Base-by-base conservation (phyloP, 1,140 invertebrate genomes). In the Neomicropteryx cornuta region DNA sequence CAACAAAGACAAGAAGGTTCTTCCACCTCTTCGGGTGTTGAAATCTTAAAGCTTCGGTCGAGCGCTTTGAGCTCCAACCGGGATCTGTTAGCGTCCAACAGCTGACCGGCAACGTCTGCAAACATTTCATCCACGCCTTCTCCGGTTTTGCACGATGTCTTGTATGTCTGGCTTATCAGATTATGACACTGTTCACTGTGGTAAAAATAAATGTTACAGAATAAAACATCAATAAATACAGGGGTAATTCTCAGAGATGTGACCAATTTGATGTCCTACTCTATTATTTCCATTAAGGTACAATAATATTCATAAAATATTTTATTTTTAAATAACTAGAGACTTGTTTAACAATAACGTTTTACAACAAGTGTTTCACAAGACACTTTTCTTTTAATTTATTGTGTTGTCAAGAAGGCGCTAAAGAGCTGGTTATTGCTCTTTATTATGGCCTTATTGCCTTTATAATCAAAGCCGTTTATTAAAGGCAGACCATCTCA, bases 81-180 rank as follows among this genome's bases (percentile, higher is more conserved):
- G n/a, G 83, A 87, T 41, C 82, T 66, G 53, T 87, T 88, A 11
- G 79, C 76, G 41, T 83, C 75, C 1, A 84, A 75, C 33, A 90
- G 56, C 45, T 87, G 82, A 35, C 73, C 69, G 2, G 87, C 86
- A 55, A 94, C 89, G 46, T 91, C 85, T 36, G 72, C 66, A 58
- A 93, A 93, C 89, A 93, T 93, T 59, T 92, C 87, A 43, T 88
- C 79, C 5, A 94, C 71, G 2, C 89, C 88, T 54, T 79, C 76
- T 3, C 86, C 84, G 39, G 79, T 87, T 66, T 90, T 93, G 52
- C 90, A 94, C 16, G 88, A 93, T 13, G 88, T 90, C 58, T 87
- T 88, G 55, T 90, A 95, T 18, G 83, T 83, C 35, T 79, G 83
- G 53, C 80, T 87, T 42, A 96, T 83, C 30, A 92, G 66, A 55